Percentiles rank a stretch among this genome's conserved stretches.
Evolutionary conservation across 2,797 vertebrate genomes (phyloP).

Genomic region (Hemibagrus guttatus): DNA sequence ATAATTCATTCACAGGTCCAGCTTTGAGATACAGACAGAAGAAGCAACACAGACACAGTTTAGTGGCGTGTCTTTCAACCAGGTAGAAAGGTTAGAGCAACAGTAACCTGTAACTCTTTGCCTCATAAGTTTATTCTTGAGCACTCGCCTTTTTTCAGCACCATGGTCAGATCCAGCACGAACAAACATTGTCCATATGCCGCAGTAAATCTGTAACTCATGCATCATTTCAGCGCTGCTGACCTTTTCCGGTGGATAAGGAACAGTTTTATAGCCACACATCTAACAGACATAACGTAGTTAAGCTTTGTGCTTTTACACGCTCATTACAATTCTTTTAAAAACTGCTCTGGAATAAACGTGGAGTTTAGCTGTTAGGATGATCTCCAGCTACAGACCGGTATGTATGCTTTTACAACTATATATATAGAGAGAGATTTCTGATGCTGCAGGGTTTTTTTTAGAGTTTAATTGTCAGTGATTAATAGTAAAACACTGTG

Average conservation of each 20-base stretch:
- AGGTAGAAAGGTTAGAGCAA: background rate
- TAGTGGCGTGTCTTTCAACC: background rate
- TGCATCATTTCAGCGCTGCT: constrained; percentile 16
- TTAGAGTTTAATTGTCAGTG: background rate
- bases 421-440: background rate
- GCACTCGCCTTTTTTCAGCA: constrained; percentile 69
- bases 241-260: constrained; percentile 22
- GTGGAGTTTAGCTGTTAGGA: constrained; percentile 50
- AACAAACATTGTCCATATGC: constrained; percentile 27
- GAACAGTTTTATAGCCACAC: background rate
- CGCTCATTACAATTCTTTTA: background rate
- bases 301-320: background rate
- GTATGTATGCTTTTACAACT: constrained; percentile 61
- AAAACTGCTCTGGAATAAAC: constrained; percentile 22
- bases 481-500: background rate
- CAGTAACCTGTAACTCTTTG: constrained; percentile 21
- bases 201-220: constrained; percentile 1
- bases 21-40: background rate
- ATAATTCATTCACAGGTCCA: background rate
- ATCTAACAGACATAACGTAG: constrained; percentile 3
- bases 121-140: constrained; percentile 22
- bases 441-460: background rate
- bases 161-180: constrained; percentile 72
- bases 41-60: background rate
- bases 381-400: constrained; percentile 76